Conservation (phyloP, 1,140 invertebrate species). For the Drosophila pectinifera region DNA sequence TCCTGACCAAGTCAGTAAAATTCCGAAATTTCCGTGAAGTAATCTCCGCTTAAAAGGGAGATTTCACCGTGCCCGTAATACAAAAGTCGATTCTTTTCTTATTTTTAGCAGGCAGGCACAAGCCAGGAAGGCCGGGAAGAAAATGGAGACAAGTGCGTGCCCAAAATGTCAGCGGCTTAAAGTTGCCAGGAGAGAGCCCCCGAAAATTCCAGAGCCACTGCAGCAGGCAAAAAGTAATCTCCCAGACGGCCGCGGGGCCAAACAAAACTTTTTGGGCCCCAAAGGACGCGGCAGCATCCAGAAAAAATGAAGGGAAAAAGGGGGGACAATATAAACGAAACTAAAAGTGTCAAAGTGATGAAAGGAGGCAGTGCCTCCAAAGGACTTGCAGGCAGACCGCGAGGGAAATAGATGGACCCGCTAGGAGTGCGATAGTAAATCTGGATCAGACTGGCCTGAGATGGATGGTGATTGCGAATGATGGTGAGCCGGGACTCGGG, state of each 20-base stretch:
- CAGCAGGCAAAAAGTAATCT: slow-evolving; percentile 73
- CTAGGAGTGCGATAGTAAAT: slow-evolving; percentile 62
- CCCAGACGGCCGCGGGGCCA: slow-evolving; percentile 64
- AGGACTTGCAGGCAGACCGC: not conserved
- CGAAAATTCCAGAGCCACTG: slow-evolving; percentile 22
- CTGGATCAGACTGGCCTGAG: slow-evolving; percentile 31
- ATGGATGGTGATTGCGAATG: slow-evolving; percentile 54
- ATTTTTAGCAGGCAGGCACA: slow-evolving; percentile 2
- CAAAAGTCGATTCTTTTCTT: slow-evolving; percentile 15
- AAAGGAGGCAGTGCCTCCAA: slow-evolving; percentile 47
- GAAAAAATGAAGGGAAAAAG: slow-evolving; percentile 13
- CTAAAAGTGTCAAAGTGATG: slow-evolving; percentile 79
- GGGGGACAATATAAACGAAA: slow-evolving; percentile 37
- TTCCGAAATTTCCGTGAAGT: not conserved
- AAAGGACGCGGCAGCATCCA: slow-evolving; percentile 24
- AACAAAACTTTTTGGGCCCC: slow-evolving; percentile 57
- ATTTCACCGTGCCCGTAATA: slow-evolving; percentile 17
- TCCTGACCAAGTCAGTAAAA: not conserved
- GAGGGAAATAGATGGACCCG: slow-evolving; percentile 21
- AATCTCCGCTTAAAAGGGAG: not conserved
- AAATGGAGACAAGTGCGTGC: slow-evolving; percentile 66
- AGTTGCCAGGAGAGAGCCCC: slow-evolving; percentile 42
- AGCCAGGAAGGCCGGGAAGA: not conserved
- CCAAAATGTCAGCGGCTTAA: slow-evolving; percentile 80
- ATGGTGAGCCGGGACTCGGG: slow-evolving; percentile 4